phyloP scores from a whole-genome alignment of 2,888 invertebrate genomes.

The Mamestra brassicae region DNA sequence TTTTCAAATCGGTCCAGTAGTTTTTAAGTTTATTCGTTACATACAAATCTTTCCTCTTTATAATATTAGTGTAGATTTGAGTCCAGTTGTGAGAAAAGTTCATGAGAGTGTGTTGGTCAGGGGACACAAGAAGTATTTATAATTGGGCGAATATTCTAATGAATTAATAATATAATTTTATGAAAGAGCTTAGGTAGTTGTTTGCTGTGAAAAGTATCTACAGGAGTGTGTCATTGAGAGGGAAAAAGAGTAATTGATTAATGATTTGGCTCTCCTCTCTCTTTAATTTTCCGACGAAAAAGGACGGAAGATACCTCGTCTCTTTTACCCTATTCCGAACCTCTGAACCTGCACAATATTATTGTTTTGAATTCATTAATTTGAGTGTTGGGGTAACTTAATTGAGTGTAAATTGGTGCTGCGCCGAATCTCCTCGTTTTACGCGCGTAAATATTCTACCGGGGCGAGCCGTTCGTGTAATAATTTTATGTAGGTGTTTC shows the following conservation, averaged over 20 bases:
- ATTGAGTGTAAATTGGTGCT: conserved; percentile 53
- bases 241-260: not conserved
- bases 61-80: too few relatives aligned
- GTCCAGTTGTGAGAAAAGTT: too few relatives aligned
- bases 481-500: conserved; percentile 1
- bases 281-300: not conserved
- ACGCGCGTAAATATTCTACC: conserved; percentile 32
- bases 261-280: not conserved
- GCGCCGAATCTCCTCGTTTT: conserved; percentile 29
- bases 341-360: conserved; percentile 29
- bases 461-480: conserved; percentile 1
- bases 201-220: too few relatives aligned
- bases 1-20: too few relatives aligned
- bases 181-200: too few relatives aligned
- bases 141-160: too few relatives aligned
- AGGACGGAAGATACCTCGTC: conserved; percentile 9
- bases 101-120: too few relatives aligned
- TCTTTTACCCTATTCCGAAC: conserved; percentile 1
- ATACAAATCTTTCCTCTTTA: too few relatives aligned
- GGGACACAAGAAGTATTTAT: too few relatives aligned
- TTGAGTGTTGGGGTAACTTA: conserved; percentile 46
- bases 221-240: too few relatives aligned
- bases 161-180: too few relatives aligned
- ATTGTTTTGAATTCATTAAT: conserved; percentile 61
- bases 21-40: too few relatives aligned